phyloP scores from a whole-genome alignment of 1,140 invertebrate genomes.

The Drosophila sproati region DNA sequence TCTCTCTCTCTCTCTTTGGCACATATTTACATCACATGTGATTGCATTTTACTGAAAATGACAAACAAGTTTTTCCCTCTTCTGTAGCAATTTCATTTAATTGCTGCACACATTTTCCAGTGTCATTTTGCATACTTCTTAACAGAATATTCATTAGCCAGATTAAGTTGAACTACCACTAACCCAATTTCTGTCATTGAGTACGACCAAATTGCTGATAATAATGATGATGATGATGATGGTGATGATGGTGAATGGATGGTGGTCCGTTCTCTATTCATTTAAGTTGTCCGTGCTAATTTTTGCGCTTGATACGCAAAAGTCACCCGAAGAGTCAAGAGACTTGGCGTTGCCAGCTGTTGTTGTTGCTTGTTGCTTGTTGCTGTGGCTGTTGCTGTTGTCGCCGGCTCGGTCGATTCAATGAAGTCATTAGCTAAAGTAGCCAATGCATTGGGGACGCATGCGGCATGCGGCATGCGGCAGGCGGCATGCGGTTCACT shows the following conservation, averaged over 20 bases:
- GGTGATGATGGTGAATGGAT: conserved; percentile 28
- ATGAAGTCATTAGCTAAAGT: conserved; percentile 82
- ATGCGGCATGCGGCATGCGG: background rate
- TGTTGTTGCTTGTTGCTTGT: too few relatives aligned
- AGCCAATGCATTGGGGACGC: conserved; percentile 65
- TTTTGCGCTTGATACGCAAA: conserved; percentile 67
- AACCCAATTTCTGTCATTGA: conserved; percentile 44
- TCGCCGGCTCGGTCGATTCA: conserved; percentile 59
- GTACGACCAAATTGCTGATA: conserved; percentile 39
- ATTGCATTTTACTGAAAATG: conserved; percentile 41
- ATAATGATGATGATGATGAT: conserved; percentile 25
- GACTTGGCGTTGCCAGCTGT: conserved; percentile 19
- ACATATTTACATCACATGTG: conserved; percentile 67
- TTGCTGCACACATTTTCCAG: conserved; percentile 19
- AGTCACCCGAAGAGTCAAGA: conserved; percentile 70
- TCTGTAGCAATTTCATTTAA: conserved; percentile 54
- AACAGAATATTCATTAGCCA: background rate
- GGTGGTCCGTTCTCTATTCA: conserved; percentile 66
- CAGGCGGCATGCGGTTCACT: conserved; percentile 54
- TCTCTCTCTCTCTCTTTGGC: conserved; percentile 15
- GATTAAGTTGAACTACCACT: background rate
- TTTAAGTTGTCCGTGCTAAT: conserved; percentile 76
- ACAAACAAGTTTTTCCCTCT: conserved; percentile 37
- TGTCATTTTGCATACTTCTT: background rate
- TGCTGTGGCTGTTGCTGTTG: background rate